phyloP scores from a whole-genome alignment of 2,113 vertebrate genomes.

The Gallinago paraguaiae region DNA sequence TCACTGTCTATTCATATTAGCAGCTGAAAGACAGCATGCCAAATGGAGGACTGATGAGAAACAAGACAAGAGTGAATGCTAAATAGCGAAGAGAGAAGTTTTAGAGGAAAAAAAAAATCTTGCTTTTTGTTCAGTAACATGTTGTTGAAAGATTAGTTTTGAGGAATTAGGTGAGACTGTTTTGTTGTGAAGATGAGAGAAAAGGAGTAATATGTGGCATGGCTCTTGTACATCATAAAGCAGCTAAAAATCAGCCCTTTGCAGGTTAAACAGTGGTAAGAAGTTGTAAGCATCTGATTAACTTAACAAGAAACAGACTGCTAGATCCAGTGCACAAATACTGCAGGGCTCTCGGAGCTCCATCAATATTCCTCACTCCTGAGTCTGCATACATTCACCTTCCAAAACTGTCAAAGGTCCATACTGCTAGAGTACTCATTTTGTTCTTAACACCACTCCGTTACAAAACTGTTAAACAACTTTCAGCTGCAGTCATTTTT shows the following conservation, averaged over 20 bases:
- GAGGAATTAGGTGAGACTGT: neutral
- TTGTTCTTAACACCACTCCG: neutral
- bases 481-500: neutral
- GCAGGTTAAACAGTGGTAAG: neutral
- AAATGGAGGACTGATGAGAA: neutral
- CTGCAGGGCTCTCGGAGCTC: neutral
- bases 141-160: neutral
- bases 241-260: neutral
- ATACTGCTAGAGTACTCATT: neutral
- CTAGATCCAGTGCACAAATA: neutral
- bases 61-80: neutral
- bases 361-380: neutral
- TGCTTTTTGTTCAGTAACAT: neutral
- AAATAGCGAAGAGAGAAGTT: neutral
- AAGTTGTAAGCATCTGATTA: neutral
- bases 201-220: neutral
- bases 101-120: rapidly evolving
- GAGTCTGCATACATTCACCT: neutral
- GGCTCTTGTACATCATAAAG: neutral
- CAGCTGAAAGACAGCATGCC: neutral
- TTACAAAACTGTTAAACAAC: neutral
- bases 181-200: neutral
- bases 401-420: neutral
- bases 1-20: neutral
- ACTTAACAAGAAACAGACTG: neutral